phyloP scores from a whole-genome alignment of 2,797 vertebrate species.

The Pseudopleuronectes americanus region DNA sequence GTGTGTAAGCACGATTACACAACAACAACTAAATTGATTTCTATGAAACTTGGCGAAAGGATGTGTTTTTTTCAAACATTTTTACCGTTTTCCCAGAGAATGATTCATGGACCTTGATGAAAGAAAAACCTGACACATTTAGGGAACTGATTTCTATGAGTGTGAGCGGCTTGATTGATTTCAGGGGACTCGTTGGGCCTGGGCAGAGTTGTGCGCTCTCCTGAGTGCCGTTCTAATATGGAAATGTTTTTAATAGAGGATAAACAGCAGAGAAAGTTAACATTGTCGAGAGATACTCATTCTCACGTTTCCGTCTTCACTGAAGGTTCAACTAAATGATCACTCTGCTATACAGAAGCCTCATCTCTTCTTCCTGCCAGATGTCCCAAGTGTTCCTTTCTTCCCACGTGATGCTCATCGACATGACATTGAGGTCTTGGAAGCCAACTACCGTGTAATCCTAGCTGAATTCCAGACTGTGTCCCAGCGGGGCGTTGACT shows the following conservation, averaged over 20 bases:
- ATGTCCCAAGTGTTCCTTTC: slow-evolving; percentile 89
- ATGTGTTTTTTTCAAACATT: background rate
- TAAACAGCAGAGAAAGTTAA: background rate
- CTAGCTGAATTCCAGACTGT: slow-evolving; percentile 87
- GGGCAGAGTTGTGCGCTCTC: too few relatives aligned
- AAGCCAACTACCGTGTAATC: slow-evolving; percentile 86
- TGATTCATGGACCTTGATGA: too few relatives aligned
- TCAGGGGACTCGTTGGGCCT: too few relatives aligned
- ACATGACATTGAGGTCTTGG: slow-evolving; percentile 89
- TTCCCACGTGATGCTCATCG: slow-evolving; percentile 90
- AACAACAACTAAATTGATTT: too few relatives aligned
- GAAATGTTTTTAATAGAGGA: background rate
- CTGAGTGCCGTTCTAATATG: too few relatives aligned
- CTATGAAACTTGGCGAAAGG: too few relatives aligned
- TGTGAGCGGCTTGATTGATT: too few relatives aligned
- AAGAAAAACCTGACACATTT: too few relatives aligned
- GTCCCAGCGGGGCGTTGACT: slow-evolving; percentile 81
- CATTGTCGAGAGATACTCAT: background rate
- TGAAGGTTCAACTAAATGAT: slow-evolving; percentile 78
- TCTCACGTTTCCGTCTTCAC: slow-evolving; percentile 13
- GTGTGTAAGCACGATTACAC: too few relatives aligned
- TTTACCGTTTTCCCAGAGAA: background rate
- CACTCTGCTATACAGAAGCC: slow-evolving; percentile 88
- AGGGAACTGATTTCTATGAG: too few relatives aligned
- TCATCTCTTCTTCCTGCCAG: slow-evolving; percentile 89